phyloP scores from a whole-genome alignment of 1,140 invertebrate genomes.

The Parasteatoda tepidariorum region DNA sequence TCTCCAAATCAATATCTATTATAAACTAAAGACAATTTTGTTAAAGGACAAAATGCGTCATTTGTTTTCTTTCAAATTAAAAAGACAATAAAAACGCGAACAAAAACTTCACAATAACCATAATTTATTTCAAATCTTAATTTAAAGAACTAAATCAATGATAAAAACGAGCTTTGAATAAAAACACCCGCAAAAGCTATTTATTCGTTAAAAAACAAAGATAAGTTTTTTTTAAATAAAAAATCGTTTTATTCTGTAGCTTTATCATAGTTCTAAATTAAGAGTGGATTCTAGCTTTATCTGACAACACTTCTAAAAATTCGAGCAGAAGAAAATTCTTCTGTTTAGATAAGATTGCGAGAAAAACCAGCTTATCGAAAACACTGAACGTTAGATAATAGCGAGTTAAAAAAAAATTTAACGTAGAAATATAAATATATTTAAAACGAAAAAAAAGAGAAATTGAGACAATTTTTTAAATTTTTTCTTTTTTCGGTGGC shows the following conservation, averaged over 20 bases:
- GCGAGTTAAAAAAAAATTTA: conserved; percentile 7
- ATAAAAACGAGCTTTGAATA: neutral
- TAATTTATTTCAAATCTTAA: conserved; percentile 27
- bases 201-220: neutral
- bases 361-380: conserved; percentile 21
- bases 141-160: neutral
- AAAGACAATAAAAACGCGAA: neutral
- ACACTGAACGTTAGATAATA: conserved; percentile 40
- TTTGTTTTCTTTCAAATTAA: neutral
- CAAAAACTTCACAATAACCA: conserved; percentile 11
- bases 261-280: conserved; percentile 54
- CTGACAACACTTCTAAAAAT: conserved; percentile 42
- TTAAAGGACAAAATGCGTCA: neutral
- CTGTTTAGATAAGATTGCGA: conserved; percentile 52
- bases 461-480: conserved; percentile 52
- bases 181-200: neutral
- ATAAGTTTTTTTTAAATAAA: neutral
- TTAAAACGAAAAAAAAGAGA: conserved; percentile 21
- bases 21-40: no score
- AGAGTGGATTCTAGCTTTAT: conserved; percentile 49
- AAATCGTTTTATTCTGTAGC: conserved; percentile 6
- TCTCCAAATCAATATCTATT: no score
- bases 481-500: conserved; percentile 22
- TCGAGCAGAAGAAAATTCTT: conserved; percentile 48
- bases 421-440: conserved; percentile 41